Base-by-base conservation (phyloP, 2,113 vertebrate genomes). In the Halichoerus grypus region DNA sequence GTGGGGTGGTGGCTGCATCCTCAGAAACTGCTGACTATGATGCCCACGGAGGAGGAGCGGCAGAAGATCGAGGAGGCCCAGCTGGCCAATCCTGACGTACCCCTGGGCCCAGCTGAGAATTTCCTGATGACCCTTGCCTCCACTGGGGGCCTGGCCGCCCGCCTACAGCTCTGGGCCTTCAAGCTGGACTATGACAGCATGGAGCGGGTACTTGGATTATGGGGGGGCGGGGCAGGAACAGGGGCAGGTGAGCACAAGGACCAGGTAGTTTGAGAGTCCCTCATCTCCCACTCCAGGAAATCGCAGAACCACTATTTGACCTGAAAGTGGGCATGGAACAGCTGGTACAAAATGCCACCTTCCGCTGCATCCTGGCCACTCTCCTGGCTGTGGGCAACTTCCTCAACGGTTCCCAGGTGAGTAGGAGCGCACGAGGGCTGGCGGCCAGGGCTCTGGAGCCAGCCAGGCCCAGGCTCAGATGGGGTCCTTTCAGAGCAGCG, bases 11-110 rank as follows among this genome's bases (percentile, higher is more conserved):
- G 94, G 42, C 39, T 98, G n/a, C 19, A 87, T 96, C 74, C 65
- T 95, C 97, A 99, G 99, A 99, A 99, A 99, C 99, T 99, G 98
- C 98, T 99, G 97, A 99, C 99, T 49, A 99, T 99, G 99, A 99
- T 98, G 36, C 99, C 99, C 0, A 99, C 99, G 0, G 99, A 99
- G 1, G 99, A 99, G 92, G 99, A 99, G 98, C 99, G 99, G 97
- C 99, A 99, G 98, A 99, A 98, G 99, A 99, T 99, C 83, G 99
- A 99, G 97, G 99, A 99, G 97, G 99, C 99, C 8, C 99, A 99
- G 96, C 1, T 99, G 95, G 99, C 99, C 83, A 99, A 99, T 77
- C 99, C 99, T 0, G 99, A 99, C 0, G 42, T 99, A 22, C 99
- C 99, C 4, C 95, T 99, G 97, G 99, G 99, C 15, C 98, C 99